Conservation (phyloP, 2,888 invertebrate species). For the Drosophila kokeensis region DNA sequence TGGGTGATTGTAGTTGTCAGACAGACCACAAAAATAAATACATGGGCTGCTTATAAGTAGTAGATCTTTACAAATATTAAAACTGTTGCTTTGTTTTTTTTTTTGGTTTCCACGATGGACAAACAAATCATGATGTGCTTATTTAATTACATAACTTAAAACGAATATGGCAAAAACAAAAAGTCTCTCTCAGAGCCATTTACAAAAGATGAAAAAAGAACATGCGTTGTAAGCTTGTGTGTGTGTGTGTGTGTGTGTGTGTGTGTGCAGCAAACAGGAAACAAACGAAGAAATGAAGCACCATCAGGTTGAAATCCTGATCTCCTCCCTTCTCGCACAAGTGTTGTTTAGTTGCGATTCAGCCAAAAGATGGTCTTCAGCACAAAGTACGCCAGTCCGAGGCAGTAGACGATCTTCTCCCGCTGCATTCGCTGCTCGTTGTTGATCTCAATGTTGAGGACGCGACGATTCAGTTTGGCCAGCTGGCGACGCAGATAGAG, state of each 20-base stretch:
- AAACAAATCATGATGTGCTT: conserved; percentile 60
- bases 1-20: neutral
- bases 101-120: conserved; percentile 49
- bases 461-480: conserved; percentile 93
- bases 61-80: conserved; percentile 27
- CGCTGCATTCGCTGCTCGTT: conserved; percentile 93
- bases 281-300: conserved; percentile 44
- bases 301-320: conserved; percentile 31
- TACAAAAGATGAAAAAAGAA: conserved; percentile 33
- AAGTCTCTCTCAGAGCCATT: conserved; percentile 57
- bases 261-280: conserved; percentile 47
- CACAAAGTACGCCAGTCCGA: conserved; percentile 94
- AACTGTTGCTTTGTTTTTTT: conserved; percentile 16
- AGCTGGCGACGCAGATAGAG: conserved; percentile 93
- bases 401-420: conserved; percentile 93
- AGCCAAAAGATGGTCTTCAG: conserved; percentile 95
- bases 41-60: conserved; percentile 5
- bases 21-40: conserved; percentile 5
- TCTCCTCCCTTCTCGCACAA: conserved; percentile 21
- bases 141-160: conserved; percentile 68
- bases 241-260: conserved; percentile 27
- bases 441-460: conserved; percentile 94
- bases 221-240: conserved; percentile 9
- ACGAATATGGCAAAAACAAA: conserved; percentile 65
- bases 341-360: conserved; percentile 86